Base-by-base conservation (phyloP, 2,888 invertebrate species). In the Drosophila quasianomalipes region DNA sequence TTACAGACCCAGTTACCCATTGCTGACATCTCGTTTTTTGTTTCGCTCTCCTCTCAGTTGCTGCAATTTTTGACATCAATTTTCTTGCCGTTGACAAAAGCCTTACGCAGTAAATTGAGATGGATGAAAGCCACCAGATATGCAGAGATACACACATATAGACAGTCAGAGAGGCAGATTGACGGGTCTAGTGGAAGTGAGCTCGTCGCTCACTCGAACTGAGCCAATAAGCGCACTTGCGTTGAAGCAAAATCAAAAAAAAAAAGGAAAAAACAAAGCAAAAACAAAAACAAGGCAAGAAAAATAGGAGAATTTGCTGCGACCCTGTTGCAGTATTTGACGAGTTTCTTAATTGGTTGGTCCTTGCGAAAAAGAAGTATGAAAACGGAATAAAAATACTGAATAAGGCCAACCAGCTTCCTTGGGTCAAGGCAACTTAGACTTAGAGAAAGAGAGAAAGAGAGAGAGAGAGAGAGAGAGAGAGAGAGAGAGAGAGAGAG, bases 21-120 rank as follows among this genome's bases (percentile, higher is more conserved):
- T 69, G 61, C 54, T 73, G 31, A 61, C 63, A 68, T 64, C 62
- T 73, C 55, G 58, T 61, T 67, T 62, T 16, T 37, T 49, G 33
- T 10, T 54, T 14, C 19, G 53, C 51, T 57, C 39, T 41, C 30
- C 60, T 47, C 49, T 26, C 58, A 54, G 70, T 57, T 58, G 41
- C 70, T 71, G 81, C 74, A 78, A 70, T 78, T 80, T 78, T 72
- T 75, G 84, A 84, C 86, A 82, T 76, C 79, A 75, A 86, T 85
- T 86, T 86, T 85, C 85, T 85, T 83, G 76, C 72, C 85, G 85
- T 79, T 85, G 87, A 85, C 85, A 85, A 85, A 85, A 83, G 87
- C 82, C 82, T 83, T 76, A 83, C 83, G 82, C 83, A 80, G 83
- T 86, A 85, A 85, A 85, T 86, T 86, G 87, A 85, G 85, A 86